Base-by-base conservation (phyloP, 2,113 vertebrate species). In the Larimichthys polyactis region DNA sequence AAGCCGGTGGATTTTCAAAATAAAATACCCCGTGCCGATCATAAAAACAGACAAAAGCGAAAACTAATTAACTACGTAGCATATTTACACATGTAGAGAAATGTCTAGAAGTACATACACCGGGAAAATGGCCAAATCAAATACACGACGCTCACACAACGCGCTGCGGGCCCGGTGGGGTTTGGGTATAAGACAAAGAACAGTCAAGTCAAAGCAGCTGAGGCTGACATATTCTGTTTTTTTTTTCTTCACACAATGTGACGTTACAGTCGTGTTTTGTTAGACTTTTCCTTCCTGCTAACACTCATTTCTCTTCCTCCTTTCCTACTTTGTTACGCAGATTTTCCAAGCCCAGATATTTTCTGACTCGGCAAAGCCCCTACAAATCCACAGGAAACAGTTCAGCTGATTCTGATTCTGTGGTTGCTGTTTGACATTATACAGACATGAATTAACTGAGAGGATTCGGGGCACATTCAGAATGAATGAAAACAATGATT, bases 231-330 rank as follows among this genome's bases (percentile, higher is more conserved):
- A 19, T 51, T 8, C 27, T 12, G 19, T 0, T 12, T 58, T 82
- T 27, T 14, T 27, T 14, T 46, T 49, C 4, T 22, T 54, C 16
- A 2, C 22, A 44, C 11, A 6, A n/a, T 71, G 66, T n/a, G 36
- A 22, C 52, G 67, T 16, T 3, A 22, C 10, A 46, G 59, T 2
- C 9, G 27, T 64, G 58, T 78, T 86, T 68, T 62, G 15, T 55
- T 49, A 10, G 48, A 20, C 20, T 82, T 52, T 15, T 10, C 49
- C 66, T 20, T n/a, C 12, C 72, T 64, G 49, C 10, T 43, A 43
- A 67, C 29, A 40, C 48, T 15, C 52, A 17, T 2, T 17, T 69
- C 15, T 77, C 75, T 36, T 67, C 24, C 36, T 62, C 22, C 4
- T 14, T 4, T 10, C 36, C n/a, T 32, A 22, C 5, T 54, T 55